Evolutionary conservation across 2,113 vertebrate genomes (phyloP).

Genomic region (Recurvirostra avosetta): DNA sequence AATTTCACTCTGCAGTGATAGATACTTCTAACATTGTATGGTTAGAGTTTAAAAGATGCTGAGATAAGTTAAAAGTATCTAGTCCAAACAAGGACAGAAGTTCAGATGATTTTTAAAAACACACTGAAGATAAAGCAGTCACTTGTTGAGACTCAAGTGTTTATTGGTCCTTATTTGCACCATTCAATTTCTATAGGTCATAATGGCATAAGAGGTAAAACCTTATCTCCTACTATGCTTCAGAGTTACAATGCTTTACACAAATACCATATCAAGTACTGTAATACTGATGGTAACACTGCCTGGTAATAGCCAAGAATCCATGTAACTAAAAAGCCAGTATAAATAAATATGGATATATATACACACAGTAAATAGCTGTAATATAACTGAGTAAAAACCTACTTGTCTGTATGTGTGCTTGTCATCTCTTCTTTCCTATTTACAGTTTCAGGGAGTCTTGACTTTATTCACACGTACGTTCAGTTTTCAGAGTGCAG

Average conservation of each 20-base stretch:
- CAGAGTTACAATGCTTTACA: neutral
- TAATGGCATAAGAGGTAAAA: neutral
- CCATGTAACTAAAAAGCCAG: neutral
- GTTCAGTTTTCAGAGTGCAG: neutral
- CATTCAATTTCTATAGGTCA: neutral
- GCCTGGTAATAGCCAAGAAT: neutral
- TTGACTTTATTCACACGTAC: neutral
- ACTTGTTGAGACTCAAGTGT: neutral
- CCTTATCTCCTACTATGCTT: neutral
- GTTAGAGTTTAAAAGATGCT: neutral
- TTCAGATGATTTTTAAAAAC: neutral
- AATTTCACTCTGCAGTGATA: neutral
- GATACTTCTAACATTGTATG: neutral
- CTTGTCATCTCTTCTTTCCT: neutral
- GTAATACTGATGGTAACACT: neutral
- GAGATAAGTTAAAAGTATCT: neutral
- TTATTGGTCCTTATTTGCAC: neutral
- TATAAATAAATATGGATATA: neutral
- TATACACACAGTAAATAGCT: neutral
- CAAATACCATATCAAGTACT: neutral
- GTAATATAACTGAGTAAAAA: neutral
- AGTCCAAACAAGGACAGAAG: neutral
- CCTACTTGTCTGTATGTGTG: neutral
- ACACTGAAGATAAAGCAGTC: neutral
- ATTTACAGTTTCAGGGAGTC: neutral